A percentile compares a stretch with the other conserved stretches of the same genome.
Evolutionary conservation across 2,113 vertebrate genomes (phyloP).

Genomic region (Tragelaphus buxtoni): DNA sequence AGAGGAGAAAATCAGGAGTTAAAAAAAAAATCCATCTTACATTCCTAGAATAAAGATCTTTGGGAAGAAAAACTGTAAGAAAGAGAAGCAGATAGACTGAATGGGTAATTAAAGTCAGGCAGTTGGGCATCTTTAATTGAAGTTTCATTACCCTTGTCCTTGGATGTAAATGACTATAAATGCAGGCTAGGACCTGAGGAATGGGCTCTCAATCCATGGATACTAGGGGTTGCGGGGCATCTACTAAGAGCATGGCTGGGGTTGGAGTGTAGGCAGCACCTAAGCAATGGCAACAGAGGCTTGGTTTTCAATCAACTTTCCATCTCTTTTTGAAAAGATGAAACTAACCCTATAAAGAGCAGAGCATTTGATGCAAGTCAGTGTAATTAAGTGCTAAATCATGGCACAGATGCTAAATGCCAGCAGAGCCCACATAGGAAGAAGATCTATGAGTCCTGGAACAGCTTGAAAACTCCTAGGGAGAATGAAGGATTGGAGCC

Average conservation of each 20-base stretch:
- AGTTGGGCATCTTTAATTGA: slow-evolving; percentile 15
- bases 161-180: neutral
- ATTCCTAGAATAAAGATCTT: neutral
- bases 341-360: neutral
- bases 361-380: neutral
- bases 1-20: neutral
- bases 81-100: neutral
- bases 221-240: neutral
- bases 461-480: neutral
- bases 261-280: neutral
- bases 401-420: neutral
- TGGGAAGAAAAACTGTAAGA: slow-evolving; percentile 1
- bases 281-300: neutral
- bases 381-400: neutral
- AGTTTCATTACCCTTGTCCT: slow-evolving; percentile 14
- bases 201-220: neutral
- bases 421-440: neutral
- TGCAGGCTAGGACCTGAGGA: neutral
- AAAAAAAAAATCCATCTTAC: neutral
- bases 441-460: neutral
- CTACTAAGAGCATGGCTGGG: neutral
- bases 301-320: neutral
- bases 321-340: neutral
- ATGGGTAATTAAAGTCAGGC: slow-evolving; percentile 31
- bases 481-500: neutral